These are phyloP conservation scores for Ochropacha duplaris DNA, from an alignment of 2,888 invertebrate species.

Conservation along the genomic window DNA sequence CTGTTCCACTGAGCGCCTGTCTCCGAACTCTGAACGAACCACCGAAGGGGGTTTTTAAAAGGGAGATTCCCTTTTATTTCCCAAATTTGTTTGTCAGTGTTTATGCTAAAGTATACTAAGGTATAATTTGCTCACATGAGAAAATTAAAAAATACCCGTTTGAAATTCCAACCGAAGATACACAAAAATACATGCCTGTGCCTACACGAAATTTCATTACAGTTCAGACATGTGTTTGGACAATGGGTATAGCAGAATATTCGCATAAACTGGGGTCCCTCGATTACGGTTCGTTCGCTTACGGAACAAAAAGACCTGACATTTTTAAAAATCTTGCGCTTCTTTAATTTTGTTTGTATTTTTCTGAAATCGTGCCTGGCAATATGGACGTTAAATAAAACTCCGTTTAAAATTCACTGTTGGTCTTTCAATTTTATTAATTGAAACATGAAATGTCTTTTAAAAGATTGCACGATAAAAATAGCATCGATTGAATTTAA, in stretches of 20 bases:
- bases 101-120: no score
- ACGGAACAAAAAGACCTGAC: slow-evolving; percentile 30
- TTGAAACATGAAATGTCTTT: no score
- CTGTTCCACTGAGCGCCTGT: slow-evolving; percentile 44
- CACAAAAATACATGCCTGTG: slow-evolving; percentile 9
- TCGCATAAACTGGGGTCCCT: slow-evolving; percentile 24
- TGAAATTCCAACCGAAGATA: slow-evolving; percentile 12
- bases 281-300: slow-evolving; percentile 38
- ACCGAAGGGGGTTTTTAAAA: no score
- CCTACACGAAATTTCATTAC: slow-evolving; percentile 32
- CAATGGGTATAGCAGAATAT: slow-evolving; percentile 29
- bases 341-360: neutral
- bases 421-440: no score
- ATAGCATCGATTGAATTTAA: no score
- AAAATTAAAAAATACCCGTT: slow-evolving; percentile 14
- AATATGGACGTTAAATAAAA: neutral
- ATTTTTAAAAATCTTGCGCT: slow-evolving; percentile 23
- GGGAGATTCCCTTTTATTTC: slow-evolving; percentile 55
- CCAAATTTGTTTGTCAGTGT: slow-evolving; percentile 46
- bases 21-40: slow-evolving; percentile 39
- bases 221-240: slow-evolving; percentile 31
- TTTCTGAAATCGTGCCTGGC: neutral
- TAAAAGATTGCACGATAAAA: no score
- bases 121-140: slow-evolving; percentile 23
- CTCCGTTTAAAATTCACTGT: neutral